Percentiles rank a stretch among this genome's conserved stretches.
phyloP scores from a whole-genome alignment of 2,888 invertebrate genomes.

The Orthonychiurus folsomi region DNA sequence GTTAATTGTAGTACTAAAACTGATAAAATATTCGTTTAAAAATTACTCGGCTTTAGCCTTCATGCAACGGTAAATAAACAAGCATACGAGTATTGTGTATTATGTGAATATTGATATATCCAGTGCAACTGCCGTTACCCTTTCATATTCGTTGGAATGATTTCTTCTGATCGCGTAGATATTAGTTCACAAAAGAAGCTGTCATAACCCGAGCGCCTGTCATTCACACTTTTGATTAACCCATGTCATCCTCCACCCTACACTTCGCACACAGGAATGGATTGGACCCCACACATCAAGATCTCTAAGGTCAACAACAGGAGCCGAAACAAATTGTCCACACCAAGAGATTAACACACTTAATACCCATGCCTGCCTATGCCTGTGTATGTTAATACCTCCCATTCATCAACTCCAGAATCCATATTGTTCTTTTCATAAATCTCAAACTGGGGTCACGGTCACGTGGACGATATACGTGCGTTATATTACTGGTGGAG shows the following conservation, averaged over 20 bases:
- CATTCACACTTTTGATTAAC: slow-evolving; percentile 10
- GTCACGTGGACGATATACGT: slow-evolving; percentile 3
- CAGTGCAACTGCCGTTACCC: background rate
- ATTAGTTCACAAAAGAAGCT: background rate
- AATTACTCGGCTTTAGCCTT: no score
- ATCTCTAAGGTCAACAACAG: slow-evolving; percentile 17
- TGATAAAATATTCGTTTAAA: no score
- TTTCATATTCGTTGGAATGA: background rate
- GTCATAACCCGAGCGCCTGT: slow-evolving; percentile 12
- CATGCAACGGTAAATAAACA: no score
- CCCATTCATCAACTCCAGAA: slow-evolving; percentile 36
- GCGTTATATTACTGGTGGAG: background rate
- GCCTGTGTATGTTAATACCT: slow-evolving; percentile 23
- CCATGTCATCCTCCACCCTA: no score
- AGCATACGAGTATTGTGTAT: no score
- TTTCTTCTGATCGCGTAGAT: background rate
- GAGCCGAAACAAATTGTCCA: slow-evolving; percentile 7
- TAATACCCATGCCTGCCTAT: slow-evolving; percentile 4
- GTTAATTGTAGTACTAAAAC: no score
- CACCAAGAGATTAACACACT: slow-evolving; percentile 14
- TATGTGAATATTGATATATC: no score
- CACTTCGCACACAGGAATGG: no score
- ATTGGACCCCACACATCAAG: no score
- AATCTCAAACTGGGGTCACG: slow-evolving; percentile 24
- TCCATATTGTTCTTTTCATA: slow-evolving; percentile 31